Base-by-base conservation (phyloP, 2,113 vertebrate species). In the Cepphus grylle region DNA sequence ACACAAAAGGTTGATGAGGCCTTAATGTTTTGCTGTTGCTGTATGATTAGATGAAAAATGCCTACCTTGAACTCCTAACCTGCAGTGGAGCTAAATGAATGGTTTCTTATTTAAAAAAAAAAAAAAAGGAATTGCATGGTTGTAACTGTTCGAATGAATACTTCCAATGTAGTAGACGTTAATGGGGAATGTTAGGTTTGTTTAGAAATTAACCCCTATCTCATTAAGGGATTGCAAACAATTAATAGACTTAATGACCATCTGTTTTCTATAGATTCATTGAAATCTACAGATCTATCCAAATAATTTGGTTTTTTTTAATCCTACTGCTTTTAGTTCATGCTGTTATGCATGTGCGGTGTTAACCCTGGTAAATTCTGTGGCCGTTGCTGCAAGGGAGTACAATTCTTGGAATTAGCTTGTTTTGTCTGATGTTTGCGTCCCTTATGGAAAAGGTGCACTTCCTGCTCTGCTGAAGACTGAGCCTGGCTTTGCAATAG, bases 1-100 rank as follows among this genome's bases (percentile, higher is more conserved):
- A 74, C 81, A 96, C 88, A 91, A 73, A 90, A 86, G 62, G 74
- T 59, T 82, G 66, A 94, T 61, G 40, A 81, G 88, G 50, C n/a
- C 40, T 61, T 65, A 79, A 30, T 1, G 1, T 66, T 66, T 56
- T 49, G 29, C 82, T 66, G 8, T 93, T 91, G 45, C 94, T 96
- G 32, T 63, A 21, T 26, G 20, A 76, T 65, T 40, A 56, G 29
- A 38, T 72, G 49, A 93, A 79, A 93, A 97, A 84, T 81, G 56
- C 58, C 42, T 69, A 40, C 22, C 1, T 2, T 69, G 50, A 86
- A 18, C 43, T 67, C 32, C 52, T 62, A 47, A 78, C 40, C 26
- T 74, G 61, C 36, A 2, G 1, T 32, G n/a, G 66, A 61, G 29
- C 49, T 38, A 55, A 82, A 66, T 40, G 18, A 79, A 66, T 67